phyloP scores from a whole-genome alignment of 2,888 invertebrate species.

The Alloscopus bannaensis region DNA sequence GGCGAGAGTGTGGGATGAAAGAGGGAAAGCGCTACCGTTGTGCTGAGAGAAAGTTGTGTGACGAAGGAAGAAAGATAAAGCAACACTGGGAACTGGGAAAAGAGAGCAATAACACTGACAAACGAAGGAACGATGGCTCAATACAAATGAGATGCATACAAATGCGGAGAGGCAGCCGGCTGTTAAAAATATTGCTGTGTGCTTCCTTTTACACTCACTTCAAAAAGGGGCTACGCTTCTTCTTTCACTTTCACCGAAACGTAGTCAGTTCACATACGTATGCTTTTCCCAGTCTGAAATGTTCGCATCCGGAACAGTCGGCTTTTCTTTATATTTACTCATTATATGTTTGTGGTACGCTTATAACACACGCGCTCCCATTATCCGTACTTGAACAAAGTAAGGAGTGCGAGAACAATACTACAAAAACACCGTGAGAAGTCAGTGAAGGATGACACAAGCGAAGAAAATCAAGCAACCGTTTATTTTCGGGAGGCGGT shows the following conservation, averaged over 20 bases:
- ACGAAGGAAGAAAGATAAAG: conserved; percentile 39
- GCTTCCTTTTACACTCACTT: conserved; percentile 2
- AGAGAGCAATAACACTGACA: conserved; percentile 56
- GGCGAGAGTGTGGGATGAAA: background rate
- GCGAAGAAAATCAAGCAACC: conserved; percentile 12
- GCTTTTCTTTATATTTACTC: no score
- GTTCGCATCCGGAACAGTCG: no score
- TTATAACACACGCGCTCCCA: no score
- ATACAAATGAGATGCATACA: conserved; percentile 62
- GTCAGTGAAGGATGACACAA: conserved; percentile 5
- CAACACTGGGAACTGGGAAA: conserved; percentile 29
- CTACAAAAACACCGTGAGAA: background rate
- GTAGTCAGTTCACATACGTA: background rate
- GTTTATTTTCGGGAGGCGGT: conserved; percentile 9
- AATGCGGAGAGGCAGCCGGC: conserved; percentile 36
- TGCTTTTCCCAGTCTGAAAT: no score
- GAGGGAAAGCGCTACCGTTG: conserved; percentile 18
- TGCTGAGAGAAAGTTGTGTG: conserved; percentile 24
- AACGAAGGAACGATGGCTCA: conserved; percentile 50
- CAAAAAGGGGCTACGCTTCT: conserved; percentile 7
- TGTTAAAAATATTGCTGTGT: conserved; percentile 48
- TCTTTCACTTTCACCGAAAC: background rate
- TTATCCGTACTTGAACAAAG: no score
- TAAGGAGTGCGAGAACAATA: background rate
- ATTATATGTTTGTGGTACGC: no score